phyloP scores from a whole-genome alignment of 2,888 invertebrate genomes.

The Tinea semifulvella region DNA sequence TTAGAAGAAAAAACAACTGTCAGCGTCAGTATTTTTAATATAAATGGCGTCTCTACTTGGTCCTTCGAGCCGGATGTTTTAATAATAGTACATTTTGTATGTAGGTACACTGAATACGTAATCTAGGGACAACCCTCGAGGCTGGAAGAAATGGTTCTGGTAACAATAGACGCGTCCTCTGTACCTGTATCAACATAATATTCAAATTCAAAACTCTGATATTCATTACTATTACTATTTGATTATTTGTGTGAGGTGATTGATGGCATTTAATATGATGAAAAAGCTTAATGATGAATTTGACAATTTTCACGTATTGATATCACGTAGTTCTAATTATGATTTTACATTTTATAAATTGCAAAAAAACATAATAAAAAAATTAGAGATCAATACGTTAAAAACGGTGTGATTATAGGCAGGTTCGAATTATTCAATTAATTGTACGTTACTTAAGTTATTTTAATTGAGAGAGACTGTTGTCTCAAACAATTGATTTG shows the following conservation, averaged over 20 bases:
- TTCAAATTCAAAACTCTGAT: constrained; percentile 33
- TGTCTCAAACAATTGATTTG: no score
- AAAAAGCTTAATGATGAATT: neutral
- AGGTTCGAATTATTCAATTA: no score
- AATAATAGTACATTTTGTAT: constrained; percentile 56
- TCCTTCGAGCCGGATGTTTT: neutral
- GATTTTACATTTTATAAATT: no score
- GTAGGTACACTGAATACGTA: constrained; percentile 63
- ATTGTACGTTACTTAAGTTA: no score
- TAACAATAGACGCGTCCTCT: constrained; percentile 63
- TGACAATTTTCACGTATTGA: no score
- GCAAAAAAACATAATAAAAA: no score
- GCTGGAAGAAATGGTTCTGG: constrained; percentile 66
- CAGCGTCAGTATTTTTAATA: neutral
- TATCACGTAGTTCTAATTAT: no score
- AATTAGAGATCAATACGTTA: no score
- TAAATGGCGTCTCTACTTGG: no score
- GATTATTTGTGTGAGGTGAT: constrained; percentile 14
- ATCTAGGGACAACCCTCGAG: constrained; percentile 55
- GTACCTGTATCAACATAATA: constrained; percentile 61
- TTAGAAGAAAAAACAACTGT: neutral
- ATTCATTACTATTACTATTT: constrained; percentile 16
- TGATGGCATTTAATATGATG: constrained; percentile 17
- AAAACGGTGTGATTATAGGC: no score
- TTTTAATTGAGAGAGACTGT: no score